Evolutionary conservation across 1,140 invertebrate species (phyloP), one percentile per base, ranked within the genome.

Genomic region (Rhagoletis zephyria): DNA sequence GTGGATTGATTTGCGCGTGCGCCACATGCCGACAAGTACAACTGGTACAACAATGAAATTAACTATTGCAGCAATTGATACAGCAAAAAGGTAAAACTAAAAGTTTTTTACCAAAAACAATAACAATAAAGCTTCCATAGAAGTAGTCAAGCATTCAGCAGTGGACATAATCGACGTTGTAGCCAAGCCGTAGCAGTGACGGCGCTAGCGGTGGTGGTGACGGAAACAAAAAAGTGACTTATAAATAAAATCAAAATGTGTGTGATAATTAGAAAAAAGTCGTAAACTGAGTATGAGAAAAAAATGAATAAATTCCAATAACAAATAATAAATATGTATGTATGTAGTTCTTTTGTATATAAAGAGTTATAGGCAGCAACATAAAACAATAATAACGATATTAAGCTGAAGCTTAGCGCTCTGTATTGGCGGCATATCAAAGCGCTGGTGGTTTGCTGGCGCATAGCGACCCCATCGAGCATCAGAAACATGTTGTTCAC

Each of bases 21-120:
- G 61, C 61, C 61, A 63, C 61, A 63, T 14, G 61, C 9, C 61
- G 16, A 14, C 61, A 63, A 16, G 61, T 63, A 63, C 61, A 14
- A 63, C 61, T 14, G 12, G 61, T 63, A 63, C 61, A 63, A 63
- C 61, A 63, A 63, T 63, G 61, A 63, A 63, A 63, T 63, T 63
- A 63, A 14, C 61, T n/a, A 63, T 16, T 63, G n/a, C 12, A 63
- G 10, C 61, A 63, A 63, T 63, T 63, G 61, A 7, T 16, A 63
- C 4, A 63, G 2, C 61, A 63, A 9, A 7, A 63, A 63, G 59
- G n/a, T 63, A 4, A 7, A 63, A 63, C n/a, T 63, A 4, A 63
- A 63, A 63, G 4, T 14, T 63, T 63, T 63, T 7, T 63, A 63
- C 4, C n/a, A 63, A 63, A 7, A 56, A 56, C 51, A 56, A 0